Evolutionary conservation across 2,113 vertebrate genomes (phyloP), one percentile per base, ranked within the genome.

Genomic region (Corythoichthys intestinalis): DNA sequence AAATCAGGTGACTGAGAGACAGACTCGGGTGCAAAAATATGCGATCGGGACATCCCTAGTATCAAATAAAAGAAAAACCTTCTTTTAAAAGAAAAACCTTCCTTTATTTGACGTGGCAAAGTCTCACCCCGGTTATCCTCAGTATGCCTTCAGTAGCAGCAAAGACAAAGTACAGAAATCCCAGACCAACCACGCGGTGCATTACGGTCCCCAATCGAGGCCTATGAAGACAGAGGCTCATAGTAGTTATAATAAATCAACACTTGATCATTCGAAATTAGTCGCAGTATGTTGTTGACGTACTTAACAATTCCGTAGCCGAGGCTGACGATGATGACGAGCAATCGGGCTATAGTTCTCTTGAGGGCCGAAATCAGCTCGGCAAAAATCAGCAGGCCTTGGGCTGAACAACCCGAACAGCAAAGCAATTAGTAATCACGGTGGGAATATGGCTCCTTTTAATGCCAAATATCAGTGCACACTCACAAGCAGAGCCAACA

Each of bases 301-400:
- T 86, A 96, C 94, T 95, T 96, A n/a, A 96, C 91, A 34, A 96
- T 96, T 58, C 94, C 94, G 4, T 96, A 96, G 12, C 94, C 94
- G 28, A 96, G 87, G 85, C 94, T 95, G 82, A 96, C 94, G 4
- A 96, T 94, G 85, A 95, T 94, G 81, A 96, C 94, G 0, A 96
- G 93, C 52, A 96, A 88, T 59, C 94, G 92, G 52, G 94, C 94
- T 77, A 96, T 74, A 10, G 94, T 95, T 73, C 94, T 94, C 78
- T 96, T 96, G 56, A 94, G 69, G 0, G 94, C 93, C 49, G 94
- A 96, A 77, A 94, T 81, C 70, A 96, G 75, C 77, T 95, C 94
- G 0, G 94, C 94, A 78, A 95, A 94, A 71, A 96, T 87, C 87
- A 96, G 74, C 69, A 95, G 76, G 35, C 93, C 84, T 61, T 90